Conservation (phyloP, 2,888 invertebrate species). For the Epirrhoe alternata region DNA sequence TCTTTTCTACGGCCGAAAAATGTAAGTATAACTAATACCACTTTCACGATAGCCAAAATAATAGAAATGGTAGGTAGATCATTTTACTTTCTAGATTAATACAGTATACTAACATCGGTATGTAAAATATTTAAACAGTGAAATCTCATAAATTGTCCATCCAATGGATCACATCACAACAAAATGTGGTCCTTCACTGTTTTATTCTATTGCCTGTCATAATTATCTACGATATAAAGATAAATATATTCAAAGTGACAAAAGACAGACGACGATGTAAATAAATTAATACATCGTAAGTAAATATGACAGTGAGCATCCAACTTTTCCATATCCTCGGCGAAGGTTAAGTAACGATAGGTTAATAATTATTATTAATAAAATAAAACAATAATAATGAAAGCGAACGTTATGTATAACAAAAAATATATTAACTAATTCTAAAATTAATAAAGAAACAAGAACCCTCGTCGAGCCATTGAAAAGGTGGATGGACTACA, state of each 20-base stretch:
- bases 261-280: constrained; percentile 28
- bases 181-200: constrained; percentile 64
- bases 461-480: constrained; percentile 62
- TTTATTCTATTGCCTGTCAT: constrained; percentile 47
- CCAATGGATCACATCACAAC: constrained; percentile 51
- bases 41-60: constrained; percentile 46
- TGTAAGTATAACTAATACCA: constrained; percentile 63
- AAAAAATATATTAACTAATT: constrained; percentile 79
- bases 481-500: constrained; percentile 55
- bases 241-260: constrained; percentile 36
- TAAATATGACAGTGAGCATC: constrained; percentile 51
- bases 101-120: constrained; percentile 81
- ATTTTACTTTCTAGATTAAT: constrained; percentile 66
- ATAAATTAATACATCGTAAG: constrained; percentile 62
- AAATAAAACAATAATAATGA: constrained; percentile 72
- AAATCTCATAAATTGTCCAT: constrained; percentile 61
- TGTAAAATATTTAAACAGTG: constrained; percentile 79
- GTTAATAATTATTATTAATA: constrained; percentile 53
- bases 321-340: constrained; percentile 57
- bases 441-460: constrained; percentile 68
- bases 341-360: constrained; percentile 64
- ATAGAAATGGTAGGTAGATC: constrained; percentile 73
- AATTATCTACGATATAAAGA: constrained; percentile 60
- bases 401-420: constrained; percentile 64
- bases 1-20: constrained; percentile 80